Base-by-base conservation (phyloP, 1,140 invertebrate genomes). In the Ganaspis sp. region DNA sequence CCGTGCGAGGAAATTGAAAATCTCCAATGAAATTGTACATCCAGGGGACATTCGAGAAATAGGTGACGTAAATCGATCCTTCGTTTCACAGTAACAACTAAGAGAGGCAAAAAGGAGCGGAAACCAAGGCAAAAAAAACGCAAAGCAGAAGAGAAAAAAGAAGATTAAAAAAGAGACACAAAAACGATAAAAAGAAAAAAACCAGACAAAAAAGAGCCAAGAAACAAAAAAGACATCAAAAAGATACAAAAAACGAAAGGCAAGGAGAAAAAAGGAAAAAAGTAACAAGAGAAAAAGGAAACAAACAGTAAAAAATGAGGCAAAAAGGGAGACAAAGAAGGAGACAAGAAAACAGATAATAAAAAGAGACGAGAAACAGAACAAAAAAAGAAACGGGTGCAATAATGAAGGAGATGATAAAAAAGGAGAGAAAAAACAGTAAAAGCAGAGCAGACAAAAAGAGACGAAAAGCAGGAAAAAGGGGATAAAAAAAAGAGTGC, bases 21-120 rank as follows among this genome's bases (percentile, higher is more conserved):
- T 34, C 40, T 54, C 42, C 23, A 69, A 53, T 71, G 40, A 70
- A 70, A 70, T 78, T 69, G 45, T 74, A 73, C 76, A 45, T 26
- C 38, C n/a, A 54, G 5, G 17, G 29, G 45, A 17, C 17, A 29
- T 58, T 38, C 21, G 58, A 69, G 42, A 74, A 74, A 74, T 69
- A 69, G 42, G 64, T 76, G 40, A 76, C 69, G 23, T 34, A 71
- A 70, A 72, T 72, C 42, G 71, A 72, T 53, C 71, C 40, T 72
- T 54, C 42, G 37, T 45, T 64, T 64, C 23, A 64, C 12, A 15
- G 58, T 26, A 64, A 64, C 54, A 64, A 64, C 54, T 29, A 23
- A 29, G 26, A 64, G 58, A 49, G 12, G n/a, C 4, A 17, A 34
- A 34, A 34, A n/a, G n/a, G n/a, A n/a, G n/a, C n/a, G n/a, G n/a